These are phyloP conservation scores for Ormia ochracea DNA, from an alignment of 2,888 invertebrate genomes.

Conservation along the genomic window DNA sequence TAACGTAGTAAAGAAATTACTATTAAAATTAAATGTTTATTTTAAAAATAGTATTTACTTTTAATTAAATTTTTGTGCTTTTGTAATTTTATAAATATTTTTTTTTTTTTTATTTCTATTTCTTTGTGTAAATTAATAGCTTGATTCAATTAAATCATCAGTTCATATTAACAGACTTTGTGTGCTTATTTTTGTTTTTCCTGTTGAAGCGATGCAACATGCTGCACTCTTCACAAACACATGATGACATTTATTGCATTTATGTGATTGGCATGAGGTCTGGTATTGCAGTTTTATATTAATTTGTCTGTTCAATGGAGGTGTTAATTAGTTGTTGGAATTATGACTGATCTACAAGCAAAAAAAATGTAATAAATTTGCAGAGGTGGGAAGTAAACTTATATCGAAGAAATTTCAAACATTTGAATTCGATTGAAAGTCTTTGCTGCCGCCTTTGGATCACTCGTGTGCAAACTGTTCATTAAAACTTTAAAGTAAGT, in stretches of 20 bases:
- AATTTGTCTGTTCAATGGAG: constrained; percentile 20
- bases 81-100: no score
- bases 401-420: not conserved
- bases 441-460: not conserved
- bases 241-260: constrained; percentile 1
- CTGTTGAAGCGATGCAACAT: not conserved
- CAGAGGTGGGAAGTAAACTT: not conserved
- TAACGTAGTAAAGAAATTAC: no score
- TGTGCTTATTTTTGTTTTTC: not conserved
- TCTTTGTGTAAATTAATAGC: constrained; percentile 11
- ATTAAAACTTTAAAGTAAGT: no score
- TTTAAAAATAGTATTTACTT: not conserved
- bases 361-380: not conserved
- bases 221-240: not conserved
- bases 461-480: not conserved
- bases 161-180: not conserved
- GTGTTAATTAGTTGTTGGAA: constrained; percentile 43
- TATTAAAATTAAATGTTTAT: not conserved
- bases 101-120: no score
- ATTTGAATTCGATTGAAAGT: not conserved
- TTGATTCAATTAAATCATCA: not conserved
- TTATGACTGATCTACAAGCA: constrained; percentile 4
- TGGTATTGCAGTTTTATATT: constrained; percentile 7
- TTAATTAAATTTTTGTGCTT: constrained; percentile 2
- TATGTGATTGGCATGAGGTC: constrained; percentile 34